Evolutionary conservation across 2,797 vertebrate genomes (phyloP), one percentile per base, ranked within the genome.

Genomic region (Momotus momota): DNA sequence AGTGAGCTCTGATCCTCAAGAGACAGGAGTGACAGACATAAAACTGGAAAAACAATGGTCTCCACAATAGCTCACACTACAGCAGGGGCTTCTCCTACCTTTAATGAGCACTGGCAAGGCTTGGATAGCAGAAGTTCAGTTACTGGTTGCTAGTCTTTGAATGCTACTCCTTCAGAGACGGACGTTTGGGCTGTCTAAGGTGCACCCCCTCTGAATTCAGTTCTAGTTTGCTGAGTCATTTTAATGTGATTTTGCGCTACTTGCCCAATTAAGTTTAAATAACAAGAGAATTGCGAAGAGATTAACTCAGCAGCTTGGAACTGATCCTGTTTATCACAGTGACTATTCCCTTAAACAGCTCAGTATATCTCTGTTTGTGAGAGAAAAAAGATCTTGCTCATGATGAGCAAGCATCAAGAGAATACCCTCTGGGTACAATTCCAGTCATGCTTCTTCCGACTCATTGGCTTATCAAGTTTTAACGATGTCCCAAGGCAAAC

Each of bases 131-230:
- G 81, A 81, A 43, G 41, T 35, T 77, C 52, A 43, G 61, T 80
- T 61, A 65, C 19, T 51, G n/a, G n/a, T n/a, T 66, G 26, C 12
- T 77, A 3, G 49, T 84, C 41, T 74, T 74, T 45, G 45, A 83
- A 81, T 38, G 14, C 26, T 57, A 9, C 23, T 73, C 40, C 46
- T 89, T 54, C 61, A 40, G 21, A 40, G 23, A 49, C 16, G 31
- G 9, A 10, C 51, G 52, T 46, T 62, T 84, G 40, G 16, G 21
- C 61, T 82, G 72, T 26, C 10, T n/a, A 70, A 48, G 29, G 20
- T 35, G 7, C 0, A 0, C 64, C 25, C 22, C 23, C 6, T 72
- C 46, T 66, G 45, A 66, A 13, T 0, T 55, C 14, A 38, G 16
- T 45, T 95, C 51, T 48, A 73, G 43, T 33, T 57, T 82, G 20